Evolutionary conservation across 2,113 vertebrate species (phyloP), one percentile per base, ranked within the genome.

Genomic region (Mus spicilegus): DNA sequence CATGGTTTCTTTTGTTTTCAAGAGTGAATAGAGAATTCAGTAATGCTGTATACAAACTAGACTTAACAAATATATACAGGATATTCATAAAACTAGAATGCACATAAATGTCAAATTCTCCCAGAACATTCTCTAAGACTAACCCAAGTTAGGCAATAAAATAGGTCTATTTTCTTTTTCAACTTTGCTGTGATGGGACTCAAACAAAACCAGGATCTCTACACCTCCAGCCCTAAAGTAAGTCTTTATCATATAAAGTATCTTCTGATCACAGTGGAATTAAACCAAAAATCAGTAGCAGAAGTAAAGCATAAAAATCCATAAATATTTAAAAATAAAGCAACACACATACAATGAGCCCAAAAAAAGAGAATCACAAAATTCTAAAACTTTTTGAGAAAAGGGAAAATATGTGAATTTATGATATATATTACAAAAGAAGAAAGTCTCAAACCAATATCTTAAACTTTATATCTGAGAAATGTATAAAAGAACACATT

Each of bases 351-450:
- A 24, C 63, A 81, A 56, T 65, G 8, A 26, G 8, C 54, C 54
- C 42, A 94, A 76, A 94, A 30, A 94, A 75, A 89, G 19, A 82
- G 36, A 89, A 73, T 49, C 76, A 82, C 51, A 81, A 89, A 84
- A 75, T 65, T 82, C 36, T 67, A 22, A 65, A 85, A 65, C 39
- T 63, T 82, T 58, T 94, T 65, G 36, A 84, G 42, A 84, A 24
- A 76, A 58, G 73, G 49, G 69, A 58, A 81, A 46, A 39, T 72
- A 61, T 30, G 9, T 75, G 17, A 42, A 39, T 26, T 12, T 65
- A n/a, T 90, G 56, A 39, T 56, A 82, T 42, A 10, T 9, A 76
- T 8, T 16, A 22, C 49, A 75, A 75, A 49, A 86, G 28, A 81
- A n/a, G 19, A 67, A 70, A n/a, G 70, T 61, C 22, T 81, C 65